These are phyloP conservation scores for Drosophila nikananu DNA, from an alignment of 1,140 invertebrate genomes.

Conservation along the genomic window DNA sequence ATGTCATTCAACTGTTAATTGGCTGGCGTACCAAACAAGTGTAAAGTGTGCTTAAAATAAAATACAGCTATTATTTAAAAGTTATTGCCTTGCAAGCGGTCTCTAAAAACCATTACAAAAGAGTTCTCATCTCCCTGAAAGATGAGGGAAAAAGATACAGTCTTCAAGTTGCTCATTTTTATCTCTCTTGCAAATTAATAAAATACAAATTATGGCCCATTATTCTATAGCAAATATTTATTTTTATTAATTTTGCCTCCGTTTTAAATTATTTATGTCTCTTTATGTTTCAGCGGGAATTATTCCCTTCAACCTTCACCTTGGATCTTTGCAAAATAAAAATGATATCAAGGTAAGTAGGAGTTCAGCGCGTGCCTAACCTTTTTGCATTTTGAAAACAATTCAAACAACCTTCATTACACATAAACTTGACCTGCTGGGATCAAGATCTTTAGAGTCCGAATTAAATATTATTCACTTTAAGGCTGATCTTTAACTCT, in stretches of 20 bases:
- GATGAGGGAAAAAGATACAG: constrained; percentile 5
- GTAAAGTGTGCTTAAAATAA: constrained; percentile 73
- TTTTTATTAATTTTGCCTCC: constrained; percentile 15
- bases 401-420: constrained; percentile 28
- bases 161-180: background rate
- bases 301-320: constrained; percentile 6
- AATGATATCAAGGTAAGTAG: constrained; percentile 24
- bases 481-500: constrained; percentile 11
- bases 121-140: constrained; percentile 2
- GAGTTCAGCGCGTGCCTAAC: constrained; percentile 33
- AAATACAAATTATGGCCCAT: constrained; percentile 17
- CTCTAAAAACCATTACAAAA: constrained; percentile 25
- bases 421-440: constrained; percentile 30
- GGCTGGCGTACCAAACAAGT: constrained; percentile 37
- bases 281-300: background rate
- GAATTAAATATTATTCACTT: background rate
- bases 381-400: constrained; percentile 36
- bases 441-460: constrained; percentile 21
- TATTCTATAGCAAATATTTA: constrained; percentile 22
- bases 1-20: constrained; percentile 82
- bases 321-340: constrained; percentile 8
- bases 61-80: constrained; percentile 69
- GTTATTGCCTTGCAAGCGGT: constrained; percentile 53
- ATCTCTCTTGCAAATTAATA: constrained; percentile 3
- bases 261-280: constrained; percentile 7